Evolutionary conservation across 2,113 vertebrate species (phyloP).

Genomic region (Puma concolor): DNA sequence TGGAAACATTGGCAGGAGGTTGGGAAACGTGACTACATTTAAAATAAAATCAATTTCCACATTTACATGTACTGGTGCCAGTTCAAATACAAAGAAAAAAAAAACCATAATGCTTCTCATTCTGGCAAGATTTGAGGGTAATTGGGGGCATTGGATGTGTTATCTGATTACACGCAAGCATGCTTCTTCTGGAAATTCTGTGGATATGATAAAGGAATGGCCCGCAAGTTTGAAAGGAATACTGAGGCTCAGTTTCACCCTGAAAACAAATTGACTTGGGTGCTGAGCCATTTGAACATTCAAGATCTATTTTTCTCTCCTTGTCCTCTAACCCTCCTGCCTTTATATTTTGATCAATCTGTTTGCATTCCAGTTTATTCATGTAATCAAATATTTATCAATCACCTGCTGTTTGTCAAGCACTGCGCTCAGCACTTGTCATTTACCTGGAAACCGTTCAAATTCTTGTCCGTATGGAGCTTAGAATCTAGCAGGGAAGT

Average conservation of each 20-base stretch:
- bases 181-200: not conserved
- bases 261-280: not conserved
- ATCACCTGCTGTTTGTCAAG: not conserved
- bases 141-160: fast-evolving
- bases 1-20: not conserved
- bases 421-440: not conserved
- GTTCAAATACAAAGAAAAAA: not conserved
- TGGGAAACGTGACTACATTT: not conserved
- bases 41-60: not conserved
- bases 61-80: not conserved
- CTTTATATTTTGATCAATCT: not conserved
- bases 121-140: not conserved
- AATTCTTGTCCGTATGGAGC: not conserved
- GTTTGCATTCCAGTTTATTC: not conserved
- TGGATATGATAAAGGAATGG: not conserved
- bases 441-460: not conserved
- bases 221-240: not conserved
- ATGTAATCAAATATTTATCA: not conserved
- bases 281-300: not conserved
- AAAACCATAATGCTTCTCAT: not conserved
- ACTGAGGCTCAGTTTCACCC: not conserved
- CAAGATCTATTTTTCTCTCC: too few species aligned
- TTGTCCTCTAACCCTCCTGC: not conserved
- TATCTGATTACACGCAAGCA: not conserved
- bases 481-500: not conserved